These are phyloP conservation scores for Eupithecia tripunctaria DNA, from an alignment of 2,888 invertebrate species.

Conservation along the genomic window DNA sequence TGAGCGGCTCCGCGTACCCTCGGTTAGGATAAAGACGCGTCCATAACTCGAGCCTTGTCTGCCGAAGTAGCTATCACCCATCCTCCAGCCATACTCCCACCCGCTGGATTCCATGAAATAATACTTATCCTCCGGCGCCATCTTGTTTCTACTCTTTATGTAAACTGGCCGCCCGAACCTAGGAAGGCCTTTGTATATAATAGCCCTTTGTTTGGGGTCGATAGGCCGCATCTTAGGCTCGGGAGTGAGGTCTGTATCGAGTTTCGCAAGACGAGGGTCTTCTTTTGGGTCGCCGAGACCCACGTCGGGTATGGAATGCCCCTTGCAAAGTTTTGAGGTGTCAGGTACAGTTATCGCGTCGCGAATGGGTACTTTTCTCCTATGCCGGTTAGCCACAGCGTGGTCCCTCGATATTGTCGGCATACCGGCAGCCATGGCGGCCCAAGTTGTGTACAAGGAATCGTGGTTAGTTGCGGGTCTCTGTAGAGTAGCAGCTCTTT, in stretches of 20 bases:
- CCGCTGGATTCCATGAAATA: conserved; percentile 55
- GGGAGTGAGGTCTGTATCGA: conserved; percentile 50
- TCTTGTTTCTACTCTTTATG: conserved; percentile 51
- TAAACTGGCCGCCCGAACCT: conserved; percentile 56
- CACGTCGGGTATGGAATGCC: conserved; percentile 56
- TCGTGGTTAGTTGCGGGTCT: neutral
- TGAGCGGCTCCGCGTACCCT: conserved; percentile 50
- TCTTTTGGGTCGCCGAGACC: conserved; percentile 57
- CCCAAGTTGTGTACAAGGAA: neutral
- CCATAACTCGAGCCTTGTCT: conserved; percentile 46
- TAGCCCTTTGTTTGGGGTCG: conserved; percentile 47
- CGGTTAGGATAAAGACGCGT: conserved; percentile 53
- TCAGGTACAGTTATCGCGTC: conserved; percentile 50
- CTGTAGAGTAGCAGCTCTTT: neutral
- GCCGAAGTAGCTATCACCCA: conserved; percentile 55
- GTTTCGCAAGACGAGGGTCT: conserved; percentile 56
- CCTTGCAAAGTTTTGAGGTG: conserved; percentile 50
- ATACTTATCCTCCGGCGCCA: conserved; percentile 57
- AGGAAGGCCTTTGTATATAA: conserved; percentile 59
- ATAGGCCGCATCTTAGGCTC: conserved; percentile 62
- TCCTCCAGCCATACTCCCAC: conserved; percentile 61
- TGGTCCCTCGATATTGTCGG: neutral
- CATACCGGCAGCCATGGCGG: neutral
- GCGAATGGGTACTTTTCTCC: conserved; percentile 40
- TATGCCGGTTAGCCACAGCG: neutral